Base-by-base conservation (phyloP, 1,140 invertebrate genomes). In the Cotesia glomerata region DNA sequence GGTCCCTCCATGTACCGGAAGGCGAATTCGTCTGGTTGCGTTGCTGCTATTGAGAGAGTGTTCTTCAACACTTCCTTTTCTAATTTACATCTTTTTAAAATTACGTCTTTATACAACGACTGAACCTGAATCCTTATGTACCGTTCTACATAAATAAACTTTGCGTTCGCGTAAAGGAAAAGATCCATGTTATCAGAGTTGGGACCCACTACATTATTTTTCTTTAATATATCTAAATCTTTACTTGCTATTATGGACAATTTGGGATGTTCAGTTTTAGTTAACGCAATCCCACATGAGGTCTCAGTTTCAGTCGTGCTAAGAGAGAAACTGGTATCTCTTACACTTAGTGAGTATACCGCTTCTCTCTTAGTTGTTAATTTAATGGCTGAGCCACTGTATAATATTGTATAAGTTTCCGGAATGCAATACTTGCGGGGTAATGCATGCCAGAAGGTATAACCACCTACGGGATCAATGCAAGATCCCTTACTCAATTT, bases 231-330 rank as follows among this genome's bases (percentile, higher is more conserved):
- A 35, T 5, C 7, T 3, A 56, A 7, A 39, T 64, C 16, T 13
- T 5, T 66, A 9, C 26, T 3, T 70, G 79, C 75, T 0, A 78
- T 8, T 5, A 82, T 76, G 3, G 79, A 68, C 0, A 79, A 18
- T 71, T 75, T 76, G 2, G 73, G 76, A 54, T 78, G 76, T 58
- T 80, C 78, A 0, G 77, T 77, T 14, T 7, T 16, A 11, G 67
- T 14, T 0, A 79, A 4, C 49, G 8, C 49, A 2, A 64, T 56
- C 0, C 75, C 76, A 26, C 76, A 77, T 35, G 65, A 5, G 0
- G n/a, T n/a, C 8, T 14, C 9, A 11, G 11, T 52, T 52, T 67
- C 59, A 26, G 39, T 70, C 0, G 11, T 56, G 0, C 65, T 61
- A 0, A 77, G 2, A 0, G 76, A 67, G 14, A 78, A 78, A 13